phyloP scores from a whole-genome alignment of 2,888 invertebrate species.

The Cartodere bifasciata region DNA sequence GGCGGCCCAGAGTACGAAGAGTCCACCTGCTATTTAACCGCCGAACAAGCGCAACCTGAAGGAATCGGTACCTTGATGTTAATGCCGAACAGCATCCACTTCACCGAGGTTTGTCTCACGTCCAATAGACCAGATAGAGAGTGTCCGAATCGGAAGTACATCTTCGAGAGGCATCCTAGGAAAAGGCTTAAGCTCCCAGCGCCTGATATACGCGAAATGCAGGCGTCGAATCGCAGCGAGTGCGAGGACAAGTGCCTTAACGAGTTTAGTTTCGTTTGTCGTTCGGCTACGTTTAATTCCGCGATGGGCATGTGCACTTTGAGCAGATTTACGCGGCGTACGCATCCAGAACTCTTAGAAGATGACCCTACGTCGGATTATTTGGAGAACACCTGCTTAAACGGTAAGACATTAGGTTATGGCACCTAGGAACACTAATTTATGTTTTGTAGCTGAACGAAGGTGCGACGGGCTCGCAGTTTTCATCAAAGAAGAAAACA shows the following conservation, averaged over 20 bases:
- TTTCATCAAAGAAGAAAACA: conserved; percentile 82
- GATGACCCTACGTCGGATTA: conserved; percentile 83
- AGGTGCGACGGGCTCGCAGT: conserved; percentile 78
- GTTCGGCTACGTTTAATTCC: conserved; percentile 75
- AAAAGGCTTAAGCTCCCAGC: conserved; percentile 71
- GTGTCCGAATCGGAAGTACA: conserved; percentile 77
- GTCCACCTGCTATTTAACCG: conserved; percentile 73
- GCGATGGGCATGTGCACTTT: conserved; percentile 66
- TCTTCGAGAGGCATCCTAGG: conserved; percentile 76
- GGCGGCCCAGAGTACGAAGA: conserved; percentile 75
- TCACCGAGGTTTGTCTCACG: conserved; percentile 77
- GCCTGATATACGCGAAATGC: conserved; percentile 73
- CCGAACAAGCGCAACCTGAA: conserved; percentile 77
- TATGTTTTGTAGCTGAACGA: conserved; percentile 53
- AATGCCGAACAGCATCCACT: conserved; percentile 80
- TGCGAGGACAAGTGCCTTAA: conserved; percentile 84
- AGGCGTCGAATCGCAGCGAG: conserved; percentile 74
- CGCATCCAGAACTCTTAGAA: conserved; percentile 72
- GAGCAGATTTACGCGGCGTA: conserved; percentile 71
- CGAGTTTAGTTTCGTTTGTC: conserved; percentile 79
- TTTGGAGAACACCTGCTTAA: conserved; percentile 80
- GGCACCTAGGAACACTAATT: neutral
- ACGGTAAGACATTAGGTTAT: conserved; percentile 45
- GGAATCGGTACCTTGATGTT: conserved; percentile 81
- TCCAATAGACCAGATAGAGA: conserved; percentile 79